A percentile compares a stretch with the other conserved stretches of the same genome.
Evolutionary conservation across 2,888 invertebrate genomes (phyloP).

Genomic region (Cerastis leucographa): DNA sequence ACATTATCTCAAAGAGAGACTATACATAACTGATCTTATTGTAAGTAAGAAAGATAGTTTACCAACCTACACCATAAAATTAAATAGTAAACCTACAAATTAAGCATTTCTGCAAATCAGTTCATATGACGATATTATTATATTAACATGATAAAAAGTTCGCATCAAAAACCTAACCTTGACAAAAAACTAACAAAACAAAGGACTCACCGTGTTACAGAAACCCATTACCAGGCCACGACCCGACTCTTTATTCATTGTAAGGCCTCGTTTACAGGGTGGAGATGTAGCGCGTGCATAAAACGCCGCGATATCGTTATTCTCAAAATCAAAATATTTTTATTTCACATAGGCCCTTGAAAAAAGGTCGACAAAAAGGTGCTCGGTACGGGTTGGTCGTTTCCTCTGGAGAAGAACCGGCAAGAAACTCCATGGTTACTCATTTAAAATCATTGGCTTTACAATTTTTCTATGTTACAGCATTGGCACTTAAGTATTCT

Average conservation of each 20-base stretch:
- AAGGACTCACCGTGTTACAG: neutral
- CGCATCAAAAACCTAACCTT: neutral
- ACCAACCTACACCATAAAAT: neutral
- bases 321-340: no score
- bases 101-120: neutral
- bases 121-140: neutral
- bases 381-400: no score
- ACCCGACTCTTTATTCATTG: constrained; percentile 19
- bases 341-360: no score
- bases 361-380: no score
- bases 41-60: neutral
- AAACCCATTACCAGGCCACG: constrained; percentile 26
- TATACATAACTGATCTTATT: neutral
- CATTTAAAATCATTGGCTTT: no score
- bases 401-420: no score
- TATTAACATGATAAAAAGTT: neutral
- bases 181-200: constrained; percentile 30
- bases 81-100: neutral
- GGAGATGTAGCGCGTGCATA: neutral
- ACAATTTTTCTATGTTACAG: no score
- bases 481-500: no score
- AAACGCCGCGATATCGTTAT: neutral
- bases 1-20: neutral
- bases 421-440: no score
- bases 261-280: neutral